Evolutionary conservation across 1,140 invertebrate species (phyloP).

Genomic region (Danaus melanippus): DNA sequence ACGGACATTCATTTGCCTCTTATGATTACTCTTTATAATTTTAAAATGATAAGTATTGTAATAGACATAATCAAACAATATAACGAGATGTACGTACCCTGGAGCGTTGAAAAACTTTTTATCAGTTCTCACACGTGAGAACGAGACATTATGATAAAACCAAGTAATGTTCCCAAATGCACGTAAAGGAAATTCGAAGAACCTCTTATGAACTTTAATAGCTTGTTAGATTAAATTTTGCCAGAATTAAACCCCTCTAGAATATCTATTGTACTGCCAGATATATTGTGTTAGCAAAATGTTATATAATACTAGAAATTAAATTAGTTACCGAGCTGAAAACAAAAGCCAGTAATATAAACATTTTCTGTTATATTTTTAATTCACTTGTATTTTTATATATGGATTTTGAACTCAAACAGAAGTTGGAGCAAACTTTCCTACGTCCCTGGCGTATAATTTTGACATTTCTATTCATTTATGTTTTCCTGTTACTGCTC

Average conservation of each 20-base stretch:
- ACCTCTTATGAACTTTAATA: conserved; percentile 29
- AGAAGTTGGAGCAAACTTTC: no score
- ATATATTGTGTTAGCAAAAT: no score
- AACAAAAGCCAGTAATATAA: no score
- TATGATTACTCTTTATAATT: no score
- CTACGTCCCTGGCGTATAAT: conserved; percentile 25
- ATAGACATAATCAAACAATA: conserved; percentile 10
- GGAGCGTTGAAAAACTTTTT: conserved; percentile 54
- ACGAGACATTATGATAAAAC: conserved; percentile 35
- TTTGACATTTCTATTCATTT: conserved; percentile 32
- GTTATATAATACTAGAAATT: no score
- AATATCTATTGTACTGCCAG: no score
- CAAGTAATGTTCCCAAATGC: conserved; percentile 36
- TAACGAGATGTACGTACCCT: conserved; percentile 20
- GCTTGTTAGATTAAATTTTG: conserved; percentile 25
- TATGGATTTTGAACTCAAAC: no score
- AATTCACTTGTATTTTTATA: no score
- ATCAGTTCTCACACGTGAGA: conserved; percentile 49
- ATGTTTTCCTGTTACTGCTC: not conserved
- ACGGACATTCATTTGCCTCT: no score
- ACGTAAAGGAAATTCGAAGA: conserved; percentile 41
- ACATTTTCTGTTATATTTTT: no score
- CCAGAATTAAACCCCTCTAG: conserved; percentile 11
- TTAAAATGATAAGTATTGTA: no score
- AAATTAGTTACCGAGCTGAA: no score